Base-by-base conservation (phyloP, 2,888 invertebrate genomes). In the Bimastos eiseni region DNA sequence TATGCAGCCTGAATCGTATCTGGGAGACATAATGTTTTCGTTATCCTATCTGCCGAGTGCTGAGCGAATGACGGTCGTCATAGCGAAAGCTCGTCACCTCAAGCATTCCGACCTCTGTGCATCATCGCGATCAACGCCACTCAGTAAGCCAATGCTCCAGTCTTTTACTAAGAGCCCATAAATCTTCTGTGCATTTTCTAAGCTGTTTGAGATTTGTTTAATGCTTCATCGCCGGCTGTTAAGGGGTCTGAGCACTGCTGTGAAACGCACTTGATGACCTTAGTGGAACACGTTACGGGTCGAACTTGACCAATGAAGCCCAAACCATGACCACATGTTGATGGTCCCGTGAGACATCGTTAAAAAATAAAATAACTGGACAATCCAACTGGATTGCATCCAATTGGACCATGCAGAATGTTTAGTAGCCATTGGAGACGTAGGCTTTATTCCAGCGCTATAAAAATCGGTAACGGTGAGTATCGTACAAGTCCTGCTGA, bases 11-110 rank as follows among this genome's bases (percentile, higher is more conserved):
- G 92, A 93, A 91, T 93, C 92, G 83, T 92, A 93, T 83, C 90
- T 92, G 33, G 94, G 94, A 17, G 98, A 98, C 94, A 95, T 98
- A 49, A 95, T 98, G 92, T 96, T 98, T 90, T 98, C 98, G 0
- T 95, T 98, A 44, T 98, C 97, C 92, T 98, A 98, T 95, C 95
- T 98, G 93, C 98, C 98, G 24, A 98, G 97, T 91, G 98, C 98
- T 3, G 98, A 98, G 94, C 96, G 98, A 90, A 96, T 98, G 36
- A 98, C 97, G 0, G 97, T 98, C 17, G 97, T 97, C 4, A 96
- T 98, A 37, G 96, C 97, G 94, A 97, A 98, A 95, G 98, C 98
- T 11, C 96, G 97, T 93, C 98, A 98, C 95, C 96, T 98, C 21
- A 91, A 92, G 36, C 90, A 86, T 19, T 24, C 86, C 86, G 86